Base-by-base conservation (phyloP, 2,797 vertebrate species). In the Erethizon dorsatum region DNA sequence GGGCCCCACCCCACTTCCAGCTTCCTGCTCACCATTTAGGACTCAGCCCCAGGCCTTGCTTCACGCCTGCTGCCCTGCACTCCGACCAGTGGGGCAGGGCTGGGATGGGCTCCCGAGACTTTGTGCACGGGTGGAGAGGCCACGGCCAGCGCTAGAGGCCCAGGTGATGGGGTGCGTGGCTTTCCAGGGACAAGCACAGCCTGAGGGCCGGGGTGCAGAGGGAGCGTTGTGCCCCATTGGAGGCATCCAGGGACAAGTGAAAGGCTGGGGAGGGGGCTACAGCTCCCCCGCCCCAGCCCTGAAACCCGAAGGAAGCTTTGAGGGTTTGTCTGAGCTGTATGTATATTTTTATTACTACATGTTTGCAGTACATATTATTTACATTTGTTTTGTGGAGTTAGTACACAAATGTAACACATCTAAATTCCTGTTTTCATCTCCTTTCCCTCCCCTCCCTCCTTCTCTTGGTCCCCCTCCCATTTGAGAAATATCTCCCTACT, bases 231-330 rank as follows among this genome's bases (percentile, higher is more conserved):
- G 45, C 37, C 50, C 26, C 24, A 1, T 28, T 31, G 26, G 85
- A 65, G 77, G 47, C 1, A 0, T 56, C 1, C 4, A 7, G 2
- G 5, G 10, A 7, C 24, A 45, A 15, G 20, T 1, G 37, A 47
- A 45, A 47, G 47, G 20, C 52, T 9, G 11, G 2, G 45, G 9
- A n/a, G 13, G 85, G 85, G 57, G 6, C 83, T 11, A 6, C 1
- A 3, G 61, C 63, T 57, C 61, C 45, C n/a, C 14, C 5, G 2
- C 28, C 5, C 31, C 20, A 0, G 26, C n/a, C 22, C 54, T 33
- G 50, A 56, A 54, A 50, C 31, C 56, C 4, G 52, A 26, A 18
- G 14, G 31, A 20, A 73, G 59, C 13, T 83, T 92, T 9, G 45
- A 13, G 75, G 3, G 33, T 18, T 33, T 17, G 13, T 67, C 18